phyloP scores from a whole-genome alignment of 2,797 vertebrate genomes.

The Sebastes iracundus region DNA sequence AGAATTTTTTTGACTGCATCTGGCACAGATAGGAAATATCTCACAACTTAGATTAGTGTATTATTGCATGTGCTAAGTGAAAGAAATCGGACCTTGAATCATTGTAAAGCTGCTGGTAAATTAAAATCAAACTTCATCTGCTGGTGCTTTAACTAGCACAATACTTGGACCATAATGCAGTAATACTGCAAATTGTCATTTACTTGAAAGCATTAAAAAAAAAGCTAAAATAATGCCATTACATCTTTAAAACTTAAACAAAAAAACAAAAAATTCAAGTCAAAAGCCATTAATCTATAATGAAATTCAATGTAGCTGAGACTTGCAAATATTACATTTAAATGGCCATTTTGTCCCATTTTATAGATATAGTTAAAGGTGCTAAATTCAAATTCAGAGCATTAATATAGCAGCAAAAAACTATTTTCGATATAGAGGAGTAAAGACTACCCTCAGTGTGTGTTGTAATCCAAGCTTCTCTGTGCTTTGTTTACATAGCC shows the following conservation, averaged over 20 bases:
- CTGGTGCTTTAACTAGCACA: constrained; percentile 7
- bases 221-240: neutral
- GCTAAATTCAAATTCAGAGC: neutral
- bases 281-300: neutral
- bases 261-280: neutral
- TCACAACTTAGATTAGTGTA: neutral
- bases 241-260: neutral
- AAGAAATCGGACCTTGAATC: neutral
- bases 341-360: constrained; percentile 6
- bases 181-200: neutral
- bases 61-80: constrained; percentile 10
- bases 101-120: neutral
- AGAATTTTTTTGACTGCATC: neutral
- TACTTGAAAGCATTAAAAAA: neutral
- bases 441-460: neutral
- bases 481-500: neutral
- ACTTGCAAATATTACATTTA: neutral
- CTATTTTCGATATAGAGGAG: neutral
- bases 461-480: neutral
- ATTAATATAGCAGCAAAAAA: neutral
- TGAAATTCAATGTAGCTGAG: constrained; percentile 3
- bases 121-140: constrained; percentile 1
- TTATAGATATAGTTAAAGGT: neutral
- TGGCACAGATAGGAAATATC: neutral
- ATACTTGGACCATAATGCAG: neutral